Percentiles rank a stretch among this genome's conserved stretches.
phyloP scores from a whole-genome alignment of 2,797 vertebrate genomes.

The Gymnoscopelus microlampas region DNA sequence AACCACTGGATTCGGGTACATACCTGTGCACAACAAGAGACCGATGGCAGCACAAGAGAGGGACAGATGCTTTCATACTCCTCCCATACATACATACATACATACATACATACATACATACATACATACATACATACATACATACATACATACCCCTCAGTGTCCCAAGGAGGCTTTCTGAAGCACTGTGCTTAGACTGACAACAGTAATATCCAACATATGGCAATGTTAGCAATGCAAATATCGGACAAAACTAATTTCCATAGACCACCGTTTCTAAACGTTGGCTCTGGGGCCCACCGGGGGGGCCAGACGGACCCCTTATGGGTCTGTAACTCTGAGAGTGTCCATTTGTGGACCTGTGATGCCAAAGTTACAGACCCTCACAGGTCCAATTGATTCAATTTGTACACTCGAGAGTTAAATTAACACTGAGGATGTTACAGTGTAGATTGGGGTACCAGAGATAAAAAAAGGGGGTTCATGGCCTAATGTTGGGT shows the following conservation, averaged over 20 bases:
- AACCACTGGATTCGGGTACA: slow-evolving; percentile 21
- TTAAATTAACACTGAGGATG: no score
- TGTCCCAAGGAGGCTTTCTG: slow-evolving; percentile 15
- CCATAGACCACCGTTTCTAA: not conserved
- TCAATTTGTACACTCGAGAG: no score
- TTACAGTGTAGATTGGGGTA: no score
- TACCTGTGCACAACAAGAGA: slow-evolving; percentile 58
- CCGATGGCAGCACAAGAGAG: slow-evolving; percentile 32
- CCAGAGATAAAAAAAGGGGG: no score
- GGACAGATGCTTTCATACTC: slow-evolving; percentile 48
- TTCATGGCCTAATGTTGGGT: no score
- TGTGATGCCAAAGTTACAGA: no score
- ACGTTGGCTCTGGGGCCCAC: no score
- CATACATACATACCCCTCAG: slow-evolving; percentile 24
- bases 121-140: slow-evolving; percentile 8
- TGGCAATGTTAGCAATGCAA: slow-evolving; percentile 43
- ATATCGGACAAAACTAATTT: slow-evolving; percentile 27
- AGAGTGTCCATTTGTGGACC: no score
- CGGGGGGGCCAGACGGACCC: no score
- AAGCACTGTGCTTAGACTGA: slow-evolving; percentile 33
- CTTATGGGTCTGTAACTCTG: no score
- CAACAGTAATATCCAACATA: slow-evolving; percentile 25
- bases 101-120: no score
- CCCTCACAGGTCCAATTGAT: no score
- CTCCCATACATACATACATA: slow-evolving; percentile 23